Evolutionary conservation across 1,140 invertebrate genomes (phyloP).

Genomic region (Cylas formicarius): DNA sequence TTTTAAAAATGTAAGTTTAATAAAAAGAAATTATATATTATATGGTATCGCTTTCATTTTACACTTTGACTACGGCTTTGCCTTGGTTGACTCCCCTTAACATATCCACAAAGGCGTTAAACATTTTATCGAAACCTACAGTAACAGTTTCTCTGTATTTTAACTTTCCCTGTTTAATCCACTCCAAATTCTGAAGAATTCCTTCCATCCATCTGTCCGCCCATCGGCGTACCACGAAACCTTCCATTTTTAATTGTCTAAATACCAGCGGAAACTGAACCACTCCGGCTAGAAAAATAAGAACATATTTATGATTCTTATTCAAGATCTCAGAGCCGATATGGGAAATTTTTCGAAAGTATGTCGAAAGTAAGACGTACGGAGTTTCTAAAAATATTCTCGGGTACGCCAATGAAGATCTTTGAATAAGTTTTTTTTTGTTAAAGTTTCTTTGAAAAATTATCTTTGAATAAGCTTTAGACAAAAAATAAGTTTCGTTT

Average conservation of each 20-base stretch:
- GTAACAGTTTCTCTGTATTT: conserved; percentile 54
- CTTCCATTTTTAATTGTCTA: conserved; percentile 55
- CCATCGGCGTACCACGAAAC: conserved; percentile 54
- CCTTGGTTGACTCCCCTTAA: conserved; percentile 56
- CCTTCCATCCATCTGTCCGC: conserved; percentile 51
- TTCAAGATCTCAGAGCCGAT: too few relatives aligned
- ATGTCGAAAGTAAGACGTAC: too few relatives aligned
- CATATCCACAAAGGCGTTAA: conserved; percentile 54
- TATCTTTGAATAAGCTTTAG: too few relatives aligned
- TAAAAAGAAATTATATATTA: too few relatives aligned
- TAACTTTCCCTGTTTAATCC: conserved; percentile 52
- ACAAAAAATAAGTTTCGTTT: too few relatives aligned
- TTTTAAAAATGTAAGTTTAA: too few relatives aligned
- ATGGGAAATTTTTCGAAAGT: too few relatives aligned
- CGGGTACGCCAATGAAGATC: too few relatives aligned
- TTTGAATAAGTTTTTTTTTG: too few relatives aligned
- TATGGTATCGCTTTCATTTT: neutral
- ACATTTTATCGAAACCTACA: conserved; percentile 59
- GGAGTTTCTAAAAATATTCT: too few relatives aligned
- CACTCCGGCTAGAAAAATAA: conserved; percentile 35
- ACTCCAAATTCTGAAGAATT: conserved; percentile 50
- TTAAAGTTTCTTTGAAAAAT: too few relatives aligned
- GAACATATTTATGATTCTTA: too few relatives aligned
- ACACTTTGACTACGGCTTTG: conserved; percentile 51
- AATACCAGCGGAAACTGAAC: conserved; percentile 25